A percentile compares a stretch with the other conserved stretches of the same genome.
phyloP scores from a whole-genome alignment of 2,888 invertebrate species.

The Seira musarum region DNA sequence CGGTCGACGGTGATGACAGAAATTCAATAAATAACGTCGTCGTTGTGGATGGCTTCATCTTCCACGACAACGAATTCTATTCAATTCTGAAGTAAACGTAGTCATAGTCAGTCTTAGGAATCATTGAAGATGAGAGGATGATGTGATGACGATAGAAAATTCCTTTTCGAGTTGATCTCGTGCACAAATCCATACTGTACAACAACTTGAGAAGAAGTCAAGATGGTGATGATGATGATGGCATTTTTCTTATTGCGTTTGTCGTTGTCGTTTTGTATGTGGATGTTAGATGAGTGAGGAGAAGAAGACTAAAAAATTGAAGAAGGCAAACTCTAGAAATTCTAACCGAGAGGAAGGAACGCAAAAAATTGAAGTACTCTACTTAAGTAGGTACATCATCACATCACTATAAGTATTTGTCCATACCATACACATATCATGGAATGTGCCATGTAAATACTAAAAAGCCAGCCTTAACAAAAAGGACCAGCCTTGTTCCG shows the following conservation, averaged over 20 bases:
- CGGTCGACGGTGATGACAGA: constrained; percentile 27
- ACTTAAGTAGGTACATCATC: not conserved
- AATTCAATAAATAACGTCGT: constrained; percentile 28
- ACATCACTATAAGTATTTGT: not conserved
- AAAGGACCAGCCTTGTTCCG: no score
- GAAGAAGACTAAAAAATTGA: no score
- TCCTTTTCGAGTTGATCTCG: not conserved
- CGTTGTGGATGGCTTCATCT: constrained; percentile 25
- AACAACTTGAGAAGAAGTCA: not conserved
- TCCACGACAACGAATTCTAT: not conserved
- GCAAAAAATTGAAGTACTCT: not conserved
- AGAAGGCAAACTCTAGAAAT: no score
- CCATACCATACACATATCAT: not conserved
- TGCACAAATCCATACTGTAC: not conserved
- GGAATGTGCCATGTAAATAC: not conserved
- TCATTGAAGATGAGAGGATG: not conserved
- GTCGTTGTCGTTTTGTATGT: not conserved
- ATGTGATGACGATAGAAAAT: not conserved
- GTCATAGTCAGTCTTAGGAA: not conserved
- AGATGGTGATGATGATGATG: not conserved
- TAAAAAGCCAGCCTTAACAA: not conserved
- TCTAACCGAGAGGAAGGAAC: not conserved
- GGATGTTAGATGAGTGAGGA: not conserved
- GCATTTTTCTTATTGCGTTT: not conserved
- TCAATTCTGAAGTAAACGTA: not conserved